phyloP scores from a whole-genome alignment of 1,140 invertebrate species.

The Campoletis sonorensis region DNA sequence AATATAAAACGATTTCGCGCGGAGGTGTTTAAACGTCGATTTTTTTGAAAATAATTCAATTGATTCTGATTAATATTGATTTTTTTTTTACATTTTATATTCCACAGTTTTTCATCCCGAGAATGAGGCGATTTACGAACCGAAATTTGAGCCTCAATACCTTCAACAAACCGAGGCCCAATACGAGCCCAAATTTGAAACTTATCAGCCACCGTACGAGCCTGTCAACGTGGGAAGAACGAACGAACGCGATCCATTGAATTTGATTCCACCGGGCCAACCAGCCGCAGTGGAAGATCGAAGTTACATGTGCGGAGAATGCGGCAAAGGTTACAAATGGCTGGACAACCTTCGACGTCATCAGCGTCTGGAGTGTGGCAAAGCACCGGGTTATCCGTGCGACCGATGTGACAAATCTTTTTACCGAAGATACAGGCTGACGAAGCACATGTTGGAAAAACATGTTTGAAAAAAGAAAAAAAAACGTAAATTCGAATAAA shows the following conservation, averaged over 20 bases:
- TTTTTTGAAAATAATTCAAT: neutral
- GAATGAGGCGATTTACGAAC: neutral
- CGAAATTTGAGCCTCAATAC: neutral
- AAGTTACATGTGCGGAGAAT: conserved; percentile 59
- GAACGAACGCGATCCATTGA: neutral
- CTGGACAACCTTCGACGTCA: conserved; percentile 66
- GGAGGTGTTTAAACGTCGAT: too few species aligned
- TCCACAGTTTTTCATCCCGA: neutral
- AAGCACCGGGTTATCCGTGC: conserved; percentile 68
- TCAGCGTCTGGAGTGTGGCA: conserved; percentile 73
- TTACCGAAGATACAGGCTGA: conserved; percentile 60
- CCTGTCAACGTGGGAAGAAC: neutral
- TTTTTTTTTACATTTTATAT: too few species aligned
- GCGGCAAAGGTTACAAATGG: conserved; percentile 63
- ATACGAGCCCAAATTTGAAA: neutral
- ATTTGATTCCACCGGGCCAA: conserved; percentile 21
- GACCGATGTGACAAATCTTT: conserved; percentile 63
- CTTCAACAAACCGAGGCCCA: too few species aligned
- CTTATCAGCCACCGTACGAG: neutral
- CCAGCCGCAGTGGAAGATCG: conserved; percentile 47
- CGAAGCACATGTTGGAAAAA: conserved; percentile 57
- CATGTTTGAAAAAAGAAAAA: conserved; percentile 45
- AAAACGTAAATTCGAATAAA: neutral
- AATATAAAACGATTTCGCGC: too few species aligned
- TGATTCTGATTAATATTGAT: neutral